These are phyloP conservation scores for Proterorhinus semilunaris DNA, from an alignment of 2,113 vertebrate species.

Conservation along the genomic window DNA sequence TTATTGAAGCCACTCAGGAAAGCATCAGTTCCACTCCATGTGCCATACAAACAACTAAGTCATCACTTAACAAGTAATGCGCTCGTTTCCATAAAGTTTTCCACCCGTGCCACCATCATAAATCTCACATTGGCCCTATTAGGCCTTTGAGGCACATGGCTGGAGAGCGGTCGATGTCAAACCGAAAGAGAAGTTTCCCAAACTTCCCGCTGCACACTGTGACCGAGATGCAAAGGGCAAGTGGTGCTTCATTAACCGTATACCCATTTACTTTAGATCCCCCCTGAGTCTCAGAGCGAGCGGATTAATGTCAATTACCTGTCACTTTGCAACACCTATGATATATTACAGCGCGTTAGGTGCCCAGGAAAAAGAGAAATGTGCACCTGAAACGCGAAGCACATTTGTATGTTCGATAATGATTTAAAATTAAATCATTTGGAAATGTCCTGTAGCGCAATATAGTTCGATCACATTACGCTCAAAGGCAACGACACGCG, in stretches of 20 bases:
- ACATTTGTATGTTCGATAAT: background rate
- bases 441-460: too few relatives aligned
- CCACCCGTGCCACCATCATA: background rate
- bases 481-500: too few relatives aligned
- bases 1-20: slow-evolving; percentile 28
- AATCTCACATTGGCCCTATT: slow-evolving; percentile 6
- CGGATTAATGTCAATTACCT: slow-evolving; percentile 72
- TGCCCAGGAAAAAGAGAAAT: slow-evolving; percentile 2
- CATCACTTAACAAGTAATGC: slow-evolving; percentile 41
- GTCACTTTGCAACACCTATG: slow-evolving; percentile 58
- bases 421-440: background rate
- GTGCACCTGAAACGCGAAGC: too few relatives aligned
- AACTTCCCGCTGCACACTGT: slow-evolving; percentile 63
- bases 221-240: slow-evolving; percentile 70
- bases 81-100: background rate
- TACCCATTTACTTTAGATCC: slow-evolving; percentile 65
- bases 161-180: slow-evolving; percentile 22
- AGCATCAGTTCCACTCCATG: slow-evolving; percentile 15
- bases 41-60: slow-evolving; percentile 30
- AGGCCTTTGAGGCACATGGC: slow-evolving; percentile 17
- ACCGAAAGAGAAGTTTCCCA: slow-evolving; percentile 47
- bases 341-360: slow-evolving; percentile 12
- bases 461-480: background rate
- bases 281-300: slow-evolving; percentile 60
- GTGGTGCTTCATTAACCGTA: slow-evolving; percentile 72